phyloP scores from a whole-genome alignment of 2,888 invertebrate species.

The Protonemura montana region DNA sequence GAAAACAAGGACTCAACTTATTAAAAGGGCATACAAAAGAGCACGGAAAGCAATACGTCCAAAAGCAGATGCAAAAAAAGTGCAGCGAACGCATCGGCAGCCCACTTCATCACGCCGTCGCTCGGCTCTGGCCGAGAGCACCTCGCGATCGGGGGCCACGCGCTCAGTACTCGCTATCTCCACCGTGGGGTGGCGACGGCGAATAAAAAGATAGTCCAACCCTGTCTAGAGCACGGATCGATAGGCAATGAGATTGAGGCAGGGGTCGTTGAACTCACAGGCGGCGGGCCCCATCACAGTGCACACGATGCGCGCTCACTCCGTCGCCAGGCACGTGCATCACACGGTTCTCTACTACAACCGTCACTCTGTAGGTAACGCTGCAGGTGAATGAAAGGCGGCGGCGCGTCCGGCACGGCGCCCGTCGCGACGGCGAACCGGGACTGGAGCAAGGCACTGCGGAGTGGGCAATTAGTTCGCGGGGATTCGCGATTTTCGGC shows the following conservation, averaged over 20 bases:
- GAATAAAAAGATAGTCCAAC: conserved; percentile 1
- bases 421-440: no score
- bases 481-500: no score
- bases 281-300: not conserved
- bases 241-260: conserved; percentile 30
- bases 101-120: not conserved
- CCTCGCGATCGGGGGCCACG: not conserved
- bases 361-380: no score
- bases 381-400: no score
- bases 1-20: no score
- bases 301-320: not conserved
- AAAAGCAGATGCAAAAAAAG: not conserved
- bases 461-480: no score
- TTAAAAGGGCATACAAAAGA: no score
- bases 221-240: conserved; percentile 32
- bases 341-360: no score
- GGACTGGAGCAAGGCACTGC: no score
- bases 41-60: not conserved
- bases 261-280: not conserved
- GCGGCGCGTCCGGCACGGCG: no score
- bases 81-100: not conserved
- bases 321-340: no score
- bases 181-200: not conserved
- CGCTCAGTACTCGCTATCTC: not conserved
- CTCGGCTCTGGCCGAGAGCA: not conserved